These are phyloP conservation scores for Mystacides longicornis DNA, from an alignment of 2,888 invertebrate species.

Conservation along the genomic window DNA sequence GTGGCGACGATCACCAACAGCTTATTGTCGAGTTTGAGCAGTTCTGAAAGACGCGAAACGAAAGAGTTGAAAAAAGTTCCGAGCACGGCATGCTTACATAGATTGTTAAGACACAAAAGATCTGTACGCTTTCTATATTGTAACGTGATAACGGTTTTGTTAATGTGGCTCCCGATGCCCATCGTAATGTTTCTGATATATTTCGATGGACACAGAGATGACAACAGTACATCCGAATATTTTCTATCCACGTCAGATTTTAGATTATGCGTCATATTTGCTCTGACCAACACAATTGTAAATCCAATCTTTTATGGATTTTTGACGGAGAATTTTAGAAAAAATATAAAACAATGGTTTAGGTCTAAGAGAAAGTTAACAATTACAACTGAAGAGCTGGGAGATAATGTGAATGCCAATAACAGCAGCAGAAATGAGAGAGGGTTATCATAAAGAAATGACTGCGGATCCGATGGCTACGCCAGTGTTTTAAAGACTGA, in stretches of 20 bases:
- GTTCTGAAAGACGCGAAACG: slow-evolving; percentile 27
- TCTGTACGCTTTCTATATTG: slow-evolving; percentile 46
- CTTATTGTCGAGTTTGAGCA: slow-evolving; percentile 39
- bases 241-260: slow-evolving; percentile 49
- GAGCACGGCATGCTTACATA: slow-evolving; percentile 12
- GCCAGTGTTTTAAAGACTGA: no score
- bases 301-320: slow-evolving; percentile 51
- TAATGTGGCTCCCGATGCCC: slow-evolving; percentile 53
- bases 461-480: no score
- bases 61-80: slow-evolving; percentile 9
- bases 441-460: no score
- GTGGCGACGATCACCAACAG: slow-evolving; percentile 35
- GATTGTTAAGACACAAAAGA: slow-evolving; percentile 46
- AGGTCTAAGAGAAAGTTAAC: neutral
- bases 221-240: slow-evolving; percentile 43
- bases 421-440: neutral
- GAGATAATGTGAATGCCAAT: neutral
- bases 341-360: slow-evolving; percentile 8
- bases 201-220: slow-evolving; percentile 44
- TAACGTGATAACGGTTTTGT: slow-evolving; percentile 48
- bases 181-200: slow-evolving; percentile 48
- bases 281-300: slow-evolving; percentile 47
- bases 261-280: slow-evolving; percentile 42
- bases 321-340: slow-evolving; percentile 47
- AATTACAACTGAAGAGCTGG: neutral